These are phyloP conservation scores for Polyommatus icarus DNA, from an alignment of 2,888 invertebrate species.

Conservation along the genomic window DNA sequence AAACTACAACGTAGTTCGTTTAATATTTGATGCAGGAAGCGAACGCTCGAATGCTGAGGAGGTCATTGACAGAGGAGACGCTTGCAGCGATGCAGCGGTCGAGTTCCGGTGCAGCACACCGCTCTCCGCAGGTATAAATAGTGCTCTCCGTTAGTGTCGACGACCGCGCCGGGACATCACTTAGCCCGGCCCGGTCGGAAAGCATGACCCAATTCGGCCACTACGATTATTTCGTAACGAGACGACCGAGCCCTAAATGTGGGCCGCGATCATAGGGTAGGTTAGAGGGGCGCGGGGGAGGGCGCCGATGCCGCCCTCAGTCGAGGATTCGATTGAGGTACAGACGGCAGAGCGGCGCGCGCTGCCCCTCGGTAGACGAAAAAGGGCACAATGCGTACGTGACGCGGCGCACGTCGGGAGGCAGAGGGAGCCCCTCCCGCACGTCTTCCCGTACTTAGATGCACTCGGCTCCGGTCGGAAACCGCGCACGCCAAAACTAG, in stretches of 20 bases:
- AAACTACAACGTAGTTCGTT: conserved; percentile 33
- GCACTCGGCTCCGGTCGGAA: conserved; percentile 61
- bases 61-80: conserved; percentile 77
- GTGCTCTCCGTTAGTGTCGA: conserved; percentile 77
- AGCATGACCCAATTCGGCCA: conserved; percentile 36
- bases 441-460: conserved; percentile 60
- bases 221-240: conserved; percentile 33
- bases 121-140: conserved; percentile 72
- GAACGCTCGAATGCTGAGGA: conserved; percentile 50
- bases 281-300: conserved; percentile 49
- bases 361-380: conserved; percentile 58
- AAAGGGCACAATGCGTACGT: conserved; percentile 69
- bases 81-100: conserved; percentile 77
- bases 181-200: conserved; percentile 54
- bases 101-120: conserved; percentile 77
- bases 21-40: conserved; percentile 46
- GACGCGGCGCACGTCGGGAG: conserved; percentile 59
- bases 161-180: conserved; percentile 69
- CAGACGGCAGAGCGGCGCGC: conserved; percentile 55
- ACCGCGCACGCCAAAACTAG: conserved; percentile 45
- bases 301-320: conserved; percentile 70
- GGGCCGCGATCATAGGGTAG: conserved; percentile 48
- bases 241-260: conserved; percentile 49
- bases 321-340: conserved; percentile 62
- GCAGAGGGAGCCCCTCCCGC: conserved; percentile 57